Evolutionary conservation across 2,797 vertebrate species (phyloP).

Genomic region (Pseudochaenichthys georgianus): DNA sequence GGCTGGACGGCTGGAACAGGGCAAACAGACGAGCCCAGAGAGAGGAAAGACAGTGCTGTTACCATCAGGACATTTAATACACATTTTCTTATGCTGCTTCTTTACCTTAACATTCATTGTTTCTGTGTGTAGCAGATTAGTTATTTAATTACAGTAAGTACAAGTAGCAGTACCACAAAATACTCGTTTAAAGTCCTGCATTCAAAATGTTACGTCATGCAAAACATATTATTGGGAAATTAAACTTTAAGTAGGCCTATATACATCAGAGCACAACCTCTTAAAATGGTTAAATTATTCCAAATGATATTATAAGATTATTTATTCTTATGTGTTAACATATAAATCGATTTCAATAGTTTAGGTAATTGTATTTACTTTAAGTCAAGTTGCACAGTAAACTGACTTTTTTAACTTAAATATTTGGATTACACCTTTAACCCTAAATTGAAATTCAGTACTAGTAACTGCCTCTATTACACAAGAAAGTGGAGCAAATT

Average conservation of each 20-base stretch:
- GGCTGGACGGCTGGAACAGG: conserved; percentile 15
- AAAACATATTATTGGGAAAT: not conserved
- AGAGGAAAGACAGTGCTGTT: conserved; percentile 1
- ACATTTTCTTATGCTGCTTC: not conserved
- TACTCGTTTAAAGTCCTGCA: too few relatives aligned
- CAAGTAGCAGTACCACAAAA: too few relatives aligned
- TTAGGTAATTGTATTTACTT: not conserved
- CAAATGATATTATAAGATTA: not conserved
- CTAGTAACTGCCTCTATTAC: not conserved
- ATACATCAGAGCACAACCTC: not conserved
- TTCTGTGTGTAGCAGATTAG: not conserved
- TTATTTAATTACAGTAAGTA: too few relatives aligned
- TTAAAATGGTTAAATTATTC: not conserved
- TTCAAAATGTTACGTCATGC: too few relatives aligned
- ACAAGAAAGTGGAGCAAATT: not conserved
- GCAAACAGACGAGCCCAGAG: not conserved
- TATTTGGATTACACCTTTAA: not conserved
- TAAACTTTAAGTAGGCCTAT: not conserved
- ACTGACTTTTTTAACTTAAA: not conserved
- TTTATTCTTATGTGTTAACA: not conserved
- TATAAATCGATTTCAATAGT: not conserved
- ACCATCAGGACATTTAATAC: not conserved
- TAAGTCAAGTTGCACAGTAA: not conserved
- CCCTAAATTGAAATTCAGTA: not conserved
- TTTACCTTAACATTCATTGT: too few relatives aligned